These are phyloP conservation scores for Drosophila yooni DNA, from an alignment of 2,888 invertebrate species.

Conservation along the genomic window DNA sequence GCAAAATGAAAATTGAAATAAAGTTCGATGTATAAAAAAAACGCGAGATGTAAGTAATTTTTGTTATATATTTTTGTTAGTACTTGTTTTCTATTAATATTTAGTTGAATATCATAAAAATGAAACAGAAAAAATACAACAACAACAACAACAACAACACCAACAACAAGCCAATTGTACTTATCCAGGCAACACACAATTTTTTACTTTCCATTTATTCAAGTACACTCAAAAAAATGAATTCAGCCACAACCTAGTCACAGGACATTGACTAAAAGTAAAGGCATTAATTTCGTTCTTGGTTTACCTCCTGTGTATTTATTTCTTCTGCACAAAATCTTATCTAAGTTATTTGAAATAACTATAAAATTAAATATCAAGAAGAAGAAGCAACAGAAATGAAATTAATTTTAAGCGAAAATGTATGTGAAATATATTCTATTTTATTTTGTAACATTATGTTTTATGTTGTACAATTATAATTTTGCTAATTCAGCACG, in stretches of 20 bases:
- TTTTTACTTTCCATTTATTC: conserved; percentile 30
- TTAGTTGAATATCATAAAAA: conserved; percentile 63
- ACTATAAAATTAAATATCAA: conserved; percentile 71
- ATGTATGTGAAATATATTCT: conserved; percentile 46
- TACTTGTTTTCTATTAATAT: conserved; percentile 80
- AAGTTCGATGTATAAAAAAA: conserved; percentile 53
- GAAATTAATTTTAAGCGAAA: conserved; percentile 44
- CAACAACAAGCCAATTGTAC: conserved; percentile 76
- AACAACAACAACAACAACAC: conserved; percentile 15
- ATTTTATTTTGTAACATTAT: conserved; percentile 41
- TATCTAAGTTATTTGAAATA: conserved; percentile 80
- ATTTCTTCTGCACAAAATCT: conserved; percentile 33
- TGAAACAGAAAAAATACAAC: conserved; percentile 37
- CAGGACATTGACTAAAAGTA: conserved; percentile 11
- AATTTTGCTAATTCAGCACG: conserved; percentile 47
- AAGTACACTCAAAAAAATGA: conserved; percentile 11
- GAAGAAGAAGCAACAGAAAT: conserved; percentile 12
- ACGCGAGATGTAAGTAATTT: conserved; percentile 71
- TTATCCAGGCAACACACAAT: conserved; percentile 50
- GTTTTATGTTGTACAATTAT: conserved; percentile 54
- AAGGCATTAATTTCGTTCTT: conserved; percentile 14
- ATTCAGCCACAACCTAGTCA: conserved; percentile 12
- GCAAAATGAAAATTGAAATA: conserved; percentile 38
- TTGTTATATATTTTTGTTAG: conserved; percentile 82
- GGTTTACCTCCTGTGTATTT: conserved; percentile 14